A percentile compares a stretch with the other conserved stretches of the same genome.
phyloP scores from a whole-genome alignment of 2,113 vertebrate genomes.

The Thomomys bottae region DNA sequence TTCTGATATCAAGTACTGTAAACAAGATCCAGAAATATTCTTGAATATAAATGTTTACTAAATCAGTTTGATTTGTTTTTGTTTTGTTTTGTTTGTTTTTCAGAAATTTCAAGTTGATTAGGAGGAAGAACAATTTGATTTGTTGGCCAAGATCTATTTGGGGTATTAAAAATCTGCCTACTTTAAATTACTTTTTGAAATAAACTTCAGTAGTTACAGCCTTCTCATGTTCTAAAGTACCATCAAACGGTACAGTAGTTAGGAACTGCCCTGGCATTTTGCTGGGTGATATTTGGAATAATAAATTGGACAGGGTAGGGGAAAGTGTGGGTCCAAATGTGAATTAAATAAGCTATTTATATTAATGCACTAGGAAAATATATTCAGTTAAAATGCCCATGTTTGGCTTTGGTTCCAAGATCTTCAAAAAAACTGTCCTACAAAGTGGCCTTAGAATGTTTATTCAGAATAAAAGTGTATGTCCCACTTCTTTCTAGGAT shows the following conservation, averaged over 20 bases:
- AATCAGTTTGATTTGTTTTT: background rate
- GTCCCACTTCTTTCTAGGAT: background rate
- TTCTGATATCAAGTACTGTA: constrained; percentile 57
- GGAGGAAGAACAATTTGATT: constrained; percentile 72
- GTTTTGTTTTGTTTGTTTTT: background rate
- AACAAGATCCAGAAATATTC: constrained; percentile 43
- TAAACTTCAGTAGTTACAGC: constrained; percentile 45
- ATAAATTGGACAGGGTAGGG: background rate
- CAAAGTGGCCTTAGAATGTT: constrained; percentile 25
- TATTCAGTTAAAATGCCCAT: background rate
- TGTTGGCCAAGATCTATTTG: constrained; percentile 72
- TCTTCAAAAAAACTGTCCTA: background rate
- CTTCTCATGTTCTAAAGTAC: constrained; percentile 29
- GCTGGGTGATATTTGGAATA: background rate
- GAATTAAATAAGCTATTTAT: background rate
- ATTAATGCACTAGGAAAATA: background rate
- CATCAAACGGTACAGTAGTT: background rate
- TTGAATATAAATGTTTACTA: constrained; percentile 61
- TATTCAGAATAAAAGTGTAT: constrained; percentile 19
- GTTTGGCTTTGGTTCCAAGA: constrained; percentile 1
- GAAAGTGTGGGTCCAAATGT: background rate
- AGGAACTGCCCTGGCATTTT: background rate
- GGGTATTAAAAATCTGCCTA: constrained; percentile 66
- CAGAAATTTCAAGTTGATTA: constrained; percentile 72
- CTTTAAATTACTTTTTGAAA: constrained; percentile 43